Evolutionary conservation across 2,888 invertebrate species (phyloP).

Genomic region (Mythimna loreyi): DNA sequence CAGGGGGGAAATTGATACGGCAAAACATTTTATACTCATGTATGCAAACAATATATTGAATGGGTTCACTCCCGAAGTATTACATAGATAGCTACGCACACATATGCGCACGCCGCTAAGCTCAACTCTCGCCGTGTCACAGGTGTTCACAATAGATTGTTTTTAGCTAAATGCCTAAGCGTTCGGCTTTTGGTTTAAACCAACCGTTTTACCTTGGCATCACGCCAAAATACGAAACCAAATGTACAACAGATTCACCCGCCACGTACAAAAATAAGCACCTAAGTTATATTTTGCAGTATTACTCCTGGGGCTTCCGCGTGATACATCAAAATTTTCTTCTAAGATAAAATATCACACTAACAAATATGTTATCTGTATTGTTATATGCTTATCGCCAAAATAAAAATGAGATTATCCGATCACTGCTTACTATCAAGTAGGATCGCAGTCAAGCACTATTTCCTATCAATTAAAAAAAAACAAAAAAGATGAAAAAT

Average conservation of each 20-base stretch:
- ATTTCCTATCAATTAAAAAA: no score
- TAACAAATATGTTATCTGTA: no score
- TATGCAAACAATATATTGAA: conserved; percentile 56
- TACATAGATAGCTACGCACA: conserved; percentile 34
- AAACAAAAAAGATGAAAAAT: no score
- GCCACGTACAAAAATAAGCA: conserved; percentile 66
- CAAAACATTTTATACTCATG: conserved; percentile 42
- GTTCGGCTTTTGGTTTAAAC: conserved; percentile 64
- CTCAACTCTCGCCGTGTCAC: conserved; percentile 58
- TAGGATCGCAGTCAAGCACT: no score
- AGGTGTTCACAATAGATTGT: conserved; percentile 66
- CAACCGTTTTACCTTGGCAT: conserved; percentile 60
- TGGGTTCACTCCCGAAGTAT: conserved; percentile 42
- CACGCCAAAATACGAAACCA: conserved; percentile 55
- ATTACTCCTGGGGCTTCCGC: conserved; percentile 59
- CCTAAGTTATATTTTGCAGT: conserved; percentile 63
- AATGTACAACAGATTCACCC: conserved; percentile 51
- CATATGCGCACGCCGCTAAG: conserved; percentile 31
- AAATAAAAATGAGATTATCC: no score
- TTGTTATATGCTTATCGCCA: no score
- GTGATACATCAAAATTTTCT: conserved; percentile 66
- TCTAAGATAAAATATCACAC: conserved; percentile 41
- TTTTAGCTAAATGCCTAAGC: conserved; percentile 67
- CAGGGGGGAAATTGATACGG: conserved; percentile 40
- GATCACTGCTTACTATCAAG: no score